phyloP scores from a whole-genome alignment of 1,140 invertebrate species.

The Heterodera schachtii region DNA sequence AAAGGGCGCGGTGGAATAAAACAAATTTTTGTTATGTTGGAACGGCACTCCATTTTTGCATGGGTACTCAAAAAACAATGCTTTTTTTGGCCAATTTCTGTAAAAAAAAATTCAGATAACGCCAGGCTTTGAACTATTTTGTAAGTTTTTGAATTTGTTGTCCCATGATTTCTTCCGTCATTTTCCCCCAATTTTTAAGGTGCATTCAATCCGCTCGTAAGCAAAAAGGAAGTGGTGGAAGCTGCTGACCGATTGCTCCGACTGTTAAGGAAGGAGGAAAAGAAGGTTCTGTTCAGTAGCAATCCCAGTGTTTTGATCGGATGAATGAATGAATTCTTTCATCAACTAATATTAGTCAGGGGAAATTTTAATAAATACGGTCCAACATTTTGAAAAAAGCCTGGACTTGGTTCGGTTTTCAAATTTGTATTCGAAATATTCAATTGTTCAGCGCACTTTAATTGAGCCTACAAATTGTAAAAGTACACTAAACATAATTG shows the following conservation, averaged over 20 bases:
- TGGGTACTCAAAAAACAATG: conserved; percentile 35
- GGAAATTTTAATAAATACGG: too few species aligned
- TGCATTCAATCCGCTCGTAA: conserved; percentile 50
- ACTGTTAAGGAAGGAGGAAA: conserved; percentile 47
- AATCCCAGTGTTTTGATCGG: conserved; percentile 35
- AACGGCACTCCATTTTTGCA: conserved; percentile 48
- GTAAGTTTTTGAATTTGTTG: neutral
- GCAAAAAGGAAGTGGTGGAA: conserved; percentile 41
- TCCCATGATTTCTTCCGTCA: neutral
- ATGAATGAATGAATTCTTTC: neutral
- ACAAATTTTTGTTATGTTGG: conserved; percentile 46
- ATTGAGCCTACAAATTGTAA: too few species aligned
- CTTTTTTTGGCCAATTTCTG: too few species aligned
- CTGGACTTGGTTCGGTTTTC: too few species aligned
- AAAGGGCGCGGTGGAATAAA: conserved; percentile 37
- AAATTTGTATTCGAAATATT: too few species aligned
- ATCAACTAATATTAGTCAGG: too few species aligned
- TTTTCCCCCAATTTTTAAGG: conserved; percentile 3
- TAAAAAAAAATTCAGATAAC: conserved; percentile 41
- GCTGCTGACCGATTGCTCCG: conserved; percentile 46
- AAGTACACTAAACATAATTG: too few species aligned
- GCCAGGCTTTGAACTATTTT: conserved; percentile 48
- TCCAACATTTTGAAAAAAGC: too few species aligned
- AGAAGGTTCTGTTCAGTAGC: conserved; percentile 47
- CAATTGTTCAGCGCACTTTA: too few species aligned